Evolutionary conservation across 2,888 invertebrate genomes (phyloP), one percentile per base, ranked within the genome.

Genomic region (Pachliopta kotzebuea): DNA sequence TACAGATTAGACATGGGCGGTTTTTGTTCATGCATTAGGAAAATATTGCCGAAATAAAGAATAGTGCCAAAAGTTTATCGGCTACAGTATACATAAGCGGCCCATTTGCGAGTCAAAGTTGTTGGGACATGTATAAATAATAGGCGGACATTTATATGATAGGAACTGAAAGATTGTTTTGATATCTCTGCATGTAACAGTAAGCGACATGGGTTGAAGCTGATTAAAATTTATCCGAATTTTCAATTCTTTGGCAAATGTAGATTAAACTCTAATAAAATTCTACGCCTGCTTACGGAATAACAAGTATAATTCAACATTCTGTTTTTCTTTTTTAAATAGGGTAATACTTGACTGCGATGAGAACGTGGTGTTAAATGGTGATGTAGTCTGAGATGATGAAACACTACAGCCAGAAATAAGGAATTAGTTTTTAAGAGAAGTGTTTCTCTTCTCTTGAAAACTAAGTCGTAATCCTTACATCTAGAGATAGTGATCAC

Each of bases 61-160:
- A n/a, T 45, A 21, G 56, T 56, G 60, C 37, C 31, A 21, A 1
- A 56, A 29, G 23, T 65, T 1, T 21, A 57, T n/a, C n/a, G 4
- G 60, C 21, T 53, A 20, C 29, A 42, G 56, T 65, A 65, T 54
- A 65, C 54, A 20, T n/a, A 23, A 31, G 31, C 53, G 63, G 26
- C 49, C 55, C 60, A 63, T 69, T 71, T 70, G 63, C 55, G 61
- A 70, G 68, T 70, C 70, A 68, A 69, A 68, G 69, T 66, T 68
- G 58, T 23, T 62, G 23, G 42, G 26, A 54, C 64, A 63, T 68
- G 70, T 67, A 70, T 70, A 70, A 71, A 72, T 60, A 67, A 69
- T 67, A 24, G 60, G 67, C 65, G 67, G 63, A 70, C 67, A 65
- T 63, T 56, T 61, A 63, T 62, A 66, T 67, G 65, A 67, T 56